A percentile compares a stretch with the other conserved stretches of the same genome.
These are phyloP conservation scores for Aleiodes alternator DNA, from an alignment of 2,888 invertebrate genomes.

Conservation along the genomic window DNA sequence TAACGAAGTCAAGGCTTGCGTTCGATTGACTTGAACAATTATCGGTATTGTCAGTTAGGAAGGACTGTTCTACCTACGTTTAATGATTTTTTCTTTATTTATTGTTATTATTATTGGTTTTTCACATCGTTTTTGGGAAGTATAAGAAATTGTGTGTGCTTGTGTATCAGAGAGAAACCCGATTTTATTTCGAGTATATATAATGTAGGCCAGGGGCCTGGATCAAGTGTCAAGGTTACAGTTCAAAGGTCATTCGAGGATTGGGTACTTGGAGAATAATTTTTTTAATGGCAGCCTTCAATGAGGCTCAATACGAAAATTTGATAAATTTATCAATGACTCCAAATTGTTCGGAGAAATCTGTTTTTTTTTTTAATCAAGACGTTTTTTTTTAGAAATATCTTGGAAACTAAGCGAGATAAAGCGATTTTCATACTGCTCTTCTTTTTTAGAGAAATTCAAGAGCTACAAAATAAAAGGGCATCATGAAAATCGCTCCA, in stretches of 20 bases:
- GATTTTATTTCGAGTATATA: conserved; percentile 11
- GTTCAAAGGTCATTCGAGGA: conserved; percentile 28
- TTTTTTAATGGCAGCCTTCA: neutral
- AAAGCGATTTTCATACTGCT: too few species aligned
- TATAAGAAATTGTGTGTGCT: conserved; percentile 7
- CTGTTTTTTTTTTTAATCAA: too few species aligned
- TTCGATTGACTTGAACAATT: conserved; percentile 48
- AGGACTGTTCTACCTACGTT: conserved; percentile 28
- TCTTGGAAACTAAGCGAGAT: too few species aligned
- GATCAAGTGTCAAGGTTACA: conserved; percentile 21
- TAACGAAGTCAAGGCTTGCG: conserved; percentile 71
- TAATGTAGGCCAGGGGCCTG: conserved; percentile 40
- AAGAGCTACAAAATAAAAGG: too few species aligned
- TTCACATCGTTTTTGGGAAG: neutral
- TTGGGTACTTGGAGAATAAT: neutral
- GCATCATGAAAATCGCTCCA: too few species aligned
- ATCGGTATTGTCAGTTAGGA: conserved; percentile 37
- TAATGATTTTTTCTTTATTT: conserved; percentile 29
- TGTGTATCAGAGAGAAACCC: conserved; percentile 1
- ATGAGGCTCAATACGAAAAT: neutral
- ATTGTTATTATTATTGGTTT: neutral
- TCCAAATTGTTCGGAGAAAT: too few species aligned
- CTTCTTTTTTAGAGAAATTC: too few species aligned
- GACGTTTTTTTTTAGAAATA: too few species aligned
- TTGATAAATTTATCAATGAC: neutral